Evolutionary conservation across 2,797 vertebrate genomes (phyloP).

Genomic region (Dendrocincla tyrannina): DNA sequence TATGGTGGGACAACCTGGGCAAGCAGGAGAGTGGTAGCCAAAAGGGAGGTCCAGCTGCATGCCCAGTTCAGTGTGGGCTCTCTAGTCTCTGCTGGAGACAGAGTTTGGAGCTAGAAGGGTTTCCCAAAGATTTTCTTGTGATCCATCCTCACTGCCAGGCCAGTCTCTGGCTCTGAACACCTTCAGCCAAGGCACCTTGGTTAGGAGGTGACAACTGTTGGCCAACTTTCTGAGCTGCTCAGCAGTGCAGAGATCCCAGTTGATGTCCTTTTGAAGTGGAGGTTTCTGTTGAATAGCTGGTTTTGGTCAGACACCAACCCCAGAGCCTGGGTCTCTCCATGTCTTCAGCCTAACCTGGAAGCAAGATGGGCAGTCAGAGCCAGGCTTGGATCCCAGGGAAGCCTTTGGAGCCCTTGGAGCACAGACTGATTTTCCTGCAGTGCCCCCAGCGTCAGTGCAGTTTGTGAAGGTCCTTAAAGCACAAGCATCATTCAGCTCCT

Average conservation of each 20-base stretch:
- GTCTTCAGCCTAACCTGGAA: not conserved
- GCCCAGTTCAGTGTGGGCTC: not conserved
- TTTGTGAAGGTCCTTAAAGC: not conserved
- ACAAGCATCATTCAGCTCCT: not conserved
- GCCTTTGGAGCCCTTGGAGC: not conserved
- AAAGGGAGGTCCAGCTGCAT: not conserved
- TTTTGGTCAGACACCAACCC: not conserved
- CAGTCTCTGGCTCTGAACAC: not conserved
- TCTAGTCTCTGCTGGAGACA: not conserved
- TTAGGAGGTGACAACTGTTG: not conserved
- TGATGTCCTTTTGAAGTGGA: not conserved
- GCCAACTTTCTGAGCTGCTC: not conserved
- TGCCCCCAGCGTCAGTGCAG: not conserved
- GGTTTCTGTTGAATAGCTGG: not conserved
- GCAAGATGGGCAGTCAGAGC: not conserved
- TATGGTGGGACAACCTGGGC: not conserved
- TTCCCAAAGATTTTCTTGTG: not conserved
- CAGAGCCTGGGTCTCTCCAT: not conserved
- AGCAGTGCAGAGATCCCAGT: not conserved
- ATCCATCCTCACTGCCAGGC: not conserved
- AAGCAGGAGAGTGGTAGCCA: not conserved
- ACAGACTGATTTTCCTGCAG: not conserved
- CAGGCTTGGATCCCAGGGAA: not conserved
- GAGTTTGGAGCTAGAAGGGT: not conserved
- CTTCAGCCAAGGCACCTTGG: not conserved